A percentile compares a stretch with the other conserved stretches of the same genome.
Conservation (phyloP, 2,113 vertebrate species). For the Macquaria ambigua region DNA sequence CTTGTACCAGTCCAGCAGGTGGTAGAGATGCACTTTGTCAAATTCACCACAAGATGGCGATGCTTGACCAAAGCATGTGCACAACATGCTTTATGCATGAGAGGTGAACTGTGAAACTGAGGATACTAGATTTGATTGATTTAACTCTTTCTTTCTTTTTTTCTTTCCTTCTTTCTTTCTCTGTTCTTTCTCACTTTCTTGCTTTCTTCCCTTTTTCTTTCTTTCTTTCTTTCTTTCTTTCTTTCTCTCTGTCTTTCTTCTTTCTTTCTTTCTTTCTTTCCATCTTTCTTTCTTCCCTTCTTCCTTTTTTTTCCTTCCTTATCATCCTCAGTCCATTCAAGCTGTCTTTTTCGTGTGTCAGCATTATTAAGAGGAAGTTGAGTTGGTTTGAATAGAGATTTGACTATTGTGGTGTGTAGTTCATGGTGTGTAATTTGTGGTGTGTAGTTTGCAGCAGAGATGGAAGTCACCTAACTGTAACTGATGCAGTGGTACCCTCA, state of each 20-base stretch:
- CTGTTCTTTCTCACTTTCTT: neutral
- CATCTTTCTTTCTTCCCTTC: neutral
- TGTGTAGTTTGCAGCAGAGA: neutral
- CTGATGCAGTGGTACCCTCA: neutral
- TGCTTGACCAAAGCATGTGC: neutral
- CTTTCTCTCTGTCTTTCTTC: neutral
- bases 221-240: neutral
- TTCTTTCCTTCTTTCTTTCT: neutral
- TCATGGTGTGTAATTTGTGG: neutral
- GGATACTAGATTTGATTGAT: neutral
- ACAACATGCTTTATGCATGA: neutral
- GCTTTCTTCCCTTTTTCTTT: neutral
- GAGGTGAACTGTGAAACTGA: neutral
- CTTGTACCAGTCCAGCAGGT: neutral
- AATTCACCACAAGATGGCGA: conserved; percentile 36
- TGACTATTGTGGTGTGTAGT: neutral
- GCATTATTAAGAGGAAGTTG: neutral
- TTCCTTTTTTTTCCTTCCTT: neutral
- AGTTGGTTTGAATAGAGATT: neutral
- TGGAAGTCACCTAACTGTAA: neutral
- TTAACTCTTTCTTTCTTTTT: neutral
- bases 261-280: neutral
- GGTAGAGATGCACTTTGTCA: conserved; percentile 1
- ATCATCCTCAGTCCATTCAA: neutral
- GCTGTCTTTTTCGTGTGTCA: neutral